These are phyloP conservation scores for Mixornis gularis DNA, from an alignment of 2,113 vertebrate genomes.

Conservation along the genomic window DNA sequence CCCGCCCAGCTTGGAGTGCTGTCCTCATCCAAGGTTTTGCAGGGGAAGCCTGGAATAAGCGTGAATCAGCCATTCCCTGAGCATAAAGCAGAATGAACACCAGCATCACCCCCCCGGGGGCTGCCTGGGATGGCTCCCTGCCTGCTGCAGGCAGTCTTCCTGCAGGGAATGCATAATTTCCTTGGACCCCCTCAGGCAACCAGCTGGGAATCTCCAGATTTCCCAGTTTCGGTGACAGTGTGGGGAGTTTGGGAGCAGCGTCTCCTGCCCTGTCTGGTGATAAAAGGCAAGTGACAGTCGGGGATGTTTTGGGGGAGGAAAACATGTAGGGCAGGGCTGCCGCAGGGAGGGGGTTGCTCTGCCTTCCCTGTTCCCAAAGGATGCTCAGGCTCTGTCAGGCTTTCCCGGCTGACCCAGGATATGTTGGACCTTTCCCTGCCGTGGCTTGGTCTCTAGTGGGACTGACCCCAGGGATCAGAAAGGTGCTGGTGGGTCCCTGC, in stretches of 20 bases:
- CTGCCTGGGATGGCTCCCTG: neutral
- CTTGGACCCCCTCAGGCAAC: neutral
- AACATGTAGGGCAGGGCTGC: neutral
- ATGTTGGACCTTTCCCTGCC: neutral
- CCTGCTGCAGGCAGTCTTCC: neutral
- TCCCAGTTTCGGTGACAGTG: neutral
- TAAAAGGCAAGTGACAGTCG: neutral
- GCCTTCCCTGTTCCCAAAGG: neutral
- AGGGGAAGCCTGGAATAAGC: conserved; percentile 3
- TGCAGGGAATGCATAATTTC: neutral
- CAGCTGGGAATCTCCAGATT: neutral
- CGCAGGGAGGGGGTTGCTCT: neutral
- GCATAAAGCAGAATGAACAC: neutral
- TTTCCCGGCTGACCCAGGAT: neutral
- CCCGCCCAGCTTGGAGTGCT: conserved; percentile 4
- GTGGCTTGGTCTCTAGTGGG: rapidly evolving
- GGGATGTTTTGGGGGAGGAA: neutral
- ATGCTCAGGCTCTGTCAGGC: neutral
- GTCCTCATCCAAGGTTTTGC: conserved; percentile 31
- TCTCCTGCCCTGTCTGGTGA: neutral
- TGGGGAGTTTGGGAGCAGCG: neutral
- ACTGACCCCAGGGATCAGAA: neutral
- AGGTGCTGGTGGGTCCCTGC: neutral
- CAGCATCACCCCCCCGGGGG: neutral
- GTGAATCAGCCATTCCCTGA: conserved; percentile 33